phyloP scores from a whole-genome alignment of 2,797 vertebrate species.

The Lagodon rhomboides region DNA sequence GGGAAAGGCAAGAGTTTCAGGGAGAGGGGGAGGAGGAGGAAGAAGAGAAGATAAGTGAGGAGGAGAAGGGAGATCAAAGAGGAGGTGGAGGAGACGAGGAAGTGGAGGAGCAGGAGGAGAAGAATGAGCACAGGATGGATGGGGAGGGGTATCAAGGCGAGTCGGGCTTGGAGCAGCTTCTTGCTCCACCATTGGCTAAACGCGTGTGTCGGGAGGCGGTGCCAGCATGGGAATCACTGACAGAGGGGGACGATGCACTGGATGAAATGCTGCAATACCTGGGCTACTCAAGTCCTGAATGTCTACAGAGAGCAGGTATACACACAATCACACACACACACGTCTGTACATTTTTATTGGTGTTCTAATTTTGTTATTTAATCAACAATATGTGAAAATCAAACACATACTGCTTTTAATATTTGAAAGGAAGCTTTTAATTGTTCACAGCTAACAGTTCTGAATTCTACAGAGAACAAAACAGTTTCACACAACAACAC shows the following conservation, averaged over 20 bases:
- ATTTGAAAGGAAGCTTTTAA: neutral
- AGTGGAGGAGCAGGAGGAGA: conserved; percentile 47
- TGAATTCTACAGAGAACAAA: too few species aligned
- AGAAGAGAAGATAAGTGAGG: conserved; percentile 72
- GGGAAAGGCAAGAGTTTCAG: conserved; percentile 71
- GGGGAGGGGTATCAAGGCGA: conserved; percentile 75
- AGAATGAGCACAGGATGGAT: conserved; percentile 42
- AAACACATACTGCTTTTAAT: neutral
- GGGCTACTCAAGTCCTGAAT: conserved; percentile 96
- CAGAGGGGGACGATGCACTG: conserved; percentile 93
- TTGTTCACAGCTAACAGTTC: too few species aligned
- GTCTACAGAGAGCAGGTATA: conserved; percentile 93
- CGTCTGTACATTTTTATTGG: neutral
- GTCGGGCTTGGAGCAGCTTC: conserved; percentile 84
- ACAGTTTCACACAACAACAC: too few species aligned
- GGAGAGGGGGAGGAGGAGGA: conserved; percentile 69
- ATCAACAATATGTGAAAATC: neutral
- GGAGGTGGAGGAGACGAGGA: conserved; percentile 44
- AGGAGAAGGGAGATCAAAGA: conserved; percentile 80
- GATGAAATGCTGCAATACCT: conserved; percentile 97
- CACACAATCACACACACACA: conserved; percentile 14
- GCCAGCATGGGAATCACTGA: conserved; percentile 94
- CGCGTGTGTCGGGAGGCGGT: conserved; percentile 92
- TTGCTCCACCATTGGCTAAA: conserved; percentile 88
- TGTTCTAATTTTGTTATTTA: neutral